Evolutionary conservation across 1,140 invertebrate species (phyloP), one percentile per base, ranked within the genome.

Genomic region (Pentalonia nigronervosa): DNA sequence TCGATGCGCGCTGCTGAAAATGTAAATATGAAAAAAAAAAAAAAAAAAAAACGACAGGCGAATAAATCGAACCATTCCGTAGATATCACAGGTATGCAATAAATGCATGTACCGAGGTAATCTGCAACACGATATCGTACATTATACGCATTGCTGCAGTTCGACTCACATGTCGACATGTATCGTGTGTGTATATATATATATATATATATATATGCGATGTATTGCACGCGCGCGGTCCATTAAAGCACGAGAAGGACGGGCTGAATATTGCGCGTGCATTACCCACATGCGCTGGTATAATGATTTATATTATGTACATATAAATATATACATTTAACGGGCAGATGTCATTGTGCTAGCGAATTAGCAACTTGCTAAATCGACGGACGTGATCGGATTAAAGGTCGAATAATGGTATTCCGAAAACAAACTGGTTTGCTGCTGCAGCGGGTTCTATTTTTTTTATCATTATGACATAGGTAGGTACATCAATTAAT

Each of bases 371-470:
- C 87, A 36, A 89, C 53, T 53, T 53, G n/a, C 48, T 53, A 89
- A 89, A 89, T 34, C 48, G 23, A 89, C 47, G n/a, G 30, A 48
- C 86, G 86, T 34, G 87, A 50, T 50, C 86, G 47, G 86, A 88
- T 88, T 88, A 50, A 50, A 88, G 47, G 86, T 88, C 86, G 41
- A 45, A 45, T 41, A 88, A 88, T n/a, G n/a, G 30, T 47, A 87
- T 34, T 30, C 86, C 20, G 84, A 47, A 87, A 88, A 88, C 86
- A 87, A 88, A 88, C 86, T 88, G 47, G 86, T 50, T 47, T 47
- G 30, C 25, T 7, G 45, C 45, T 45, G 84, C 36, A 6, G 6
- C 30, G 60, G 41, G 41, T 41, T 41, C 41, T 41, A 41, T 41
- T 41, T 41, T 41, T 41, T 41, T 41, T 41, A n/a, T n/a, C 17